Evolutionary conservation across 2,113 vertebrate genomes (phyloP).

Genomic region (Atlantisia rogersi): DNA sequence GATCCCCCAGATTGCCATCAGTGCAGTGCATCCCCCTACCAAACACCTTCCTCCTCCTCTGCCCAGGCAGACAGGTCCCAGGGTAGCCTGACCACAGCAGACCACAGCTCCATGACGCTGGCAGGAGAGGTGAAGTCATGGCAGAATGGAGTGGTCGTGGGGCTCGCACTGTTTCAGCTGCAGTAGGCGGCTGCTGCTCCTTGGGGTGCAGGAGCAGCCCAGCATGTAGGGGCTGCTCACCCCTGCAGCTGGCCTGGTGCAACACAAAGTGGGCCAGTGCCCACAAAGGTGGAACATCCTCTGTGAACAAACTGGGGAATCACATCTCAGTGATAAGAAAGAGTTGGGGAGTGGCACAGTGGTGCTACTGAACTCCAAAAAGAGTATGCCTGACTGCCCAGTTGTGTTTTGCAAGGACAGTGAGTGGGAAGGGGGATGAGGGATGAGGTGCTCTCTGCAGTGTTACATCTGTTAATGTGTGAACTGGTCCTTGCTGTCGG

Average conservation of each 20-base stretch:
- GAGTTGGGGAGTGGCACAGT: background rate
- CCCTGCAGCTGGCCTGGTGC: fast-evolving
- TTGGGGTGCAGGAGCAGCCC: background rate
- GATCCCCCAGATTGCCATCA: background rate
- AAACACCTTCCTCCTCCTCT: background rate
- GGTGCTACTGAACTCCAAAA: no score
- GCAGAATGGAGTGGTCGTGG: fast-evolving
- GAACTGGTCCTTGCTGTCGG: background rate
- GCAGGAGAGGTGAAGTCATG: fast-evolving
- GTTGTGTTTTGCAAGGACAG: background rate
- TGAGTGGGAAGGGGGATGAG: background rate
- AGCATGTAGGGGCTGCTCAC: background rate
- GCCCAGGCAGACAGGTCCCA: background rate
- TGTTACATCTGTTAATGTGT: fast-evolving
- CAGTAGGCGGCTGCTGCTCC: fast-evolving
- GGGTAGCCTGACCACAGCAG: background rate
- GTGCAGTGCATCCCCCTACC: background rate
- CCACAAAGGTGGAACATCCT: fast-evolving
- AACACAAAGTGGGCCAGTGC: fast-evolving
- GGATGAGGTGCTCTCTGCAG: background rate
- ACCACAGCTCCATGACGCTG: fast-evolving
- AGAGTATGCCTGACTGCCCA: fast-evolving
- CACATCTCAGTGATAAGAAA: fast-evolving
- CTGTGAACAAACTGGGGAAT: background rate
- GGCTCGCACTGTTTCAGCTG: background rate